Evolutionary conservation across 2,888 invertebrate genomes (phyloP), one percentile per base, ranked within the genome.

Genomic region (Sinotaia quadrata): DNA sequence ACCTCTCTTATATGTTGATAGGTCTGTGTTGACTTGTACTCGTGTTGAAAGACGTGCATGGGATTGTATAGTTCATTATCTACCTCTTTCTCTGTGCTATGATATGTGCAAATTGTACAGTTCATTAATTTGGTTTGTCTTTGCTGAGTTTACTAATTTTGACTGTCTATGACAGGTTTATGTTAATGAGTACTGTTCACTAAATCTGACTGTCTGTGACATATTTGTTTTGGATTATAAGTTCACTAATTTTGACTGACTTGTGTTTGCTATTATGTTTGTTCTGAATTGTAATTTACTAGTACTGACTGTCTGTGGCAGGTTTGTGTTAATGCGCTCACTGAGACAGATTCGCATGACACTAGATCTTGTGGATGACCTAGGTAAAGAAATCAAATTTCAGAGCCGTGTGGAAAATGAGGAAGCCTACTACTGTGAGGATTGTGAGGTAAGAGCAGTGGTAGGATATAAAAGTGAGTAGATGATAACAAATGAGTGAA

Each of bases 381-480:
- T 94, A 87, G 93, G 93, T 74, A 93, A 97, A 72, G 94, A 95
- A 83, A 93, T 97, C 69, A 93, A 95, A 81, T 97, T 96, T 90
- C 97, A 98, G 90, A 97, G 97, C 12, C 77, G 85, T 44, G 71
- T 72, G 56, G 94, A 95, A 87, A 96, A 96, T 87, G 99, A 99
- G 90, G 95, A 96, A 2, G 95, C 96, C 8, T 98, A 98, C 91
- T 99, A 98, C 89, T 99, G 99, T 90, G 95, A 96, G 75, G 94
- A 94, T 89, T 99, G 99, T 90, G 98, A 99, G 92, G 95, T 95
- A 89, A 90, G 47, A n/a, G n/a, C n/a, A n/a, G n/a, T n/a, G n/a
- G n/a, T n/a, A n/a, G n/a, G n/a, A n/a, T n/a, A n/a, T n/a, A n/a
- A n/a, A n/a, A n/a, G n/a, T n/a, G n/a, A n/a, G n/a, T n/a, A n/a